Evolutionary conservation across 2,888 invertebrate species (phyloP), one percentile per base, ranked within the genome.

Genomic region (Podotricha telesiphe): DNA sequence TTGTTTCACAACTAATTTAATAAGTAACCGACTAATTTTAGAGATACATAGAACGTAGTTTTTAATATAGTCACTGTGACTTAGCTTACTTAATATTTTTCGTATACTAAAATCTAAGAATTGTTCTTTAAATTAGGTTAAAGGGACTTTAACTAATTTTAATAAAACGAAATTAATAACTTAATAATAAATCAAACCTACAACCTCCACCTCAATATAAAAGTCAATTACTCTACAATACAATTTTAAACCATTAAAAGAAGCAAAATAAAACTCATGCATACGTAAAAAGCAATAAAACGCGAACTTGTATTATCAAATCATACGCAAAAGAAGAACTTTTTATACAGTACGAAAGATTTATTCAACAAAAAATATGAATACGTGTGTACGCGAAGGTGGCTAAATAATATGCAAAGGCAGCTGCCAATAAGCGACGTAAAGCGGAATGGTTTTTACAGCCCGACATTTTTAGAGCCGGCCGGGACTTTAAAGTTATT

Each of bases 371-470:
- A 40, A 56, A 48, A 51, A 22, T 28, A 50, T 17, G 37, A 66
- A 55, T 45, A 34, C 55, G 56, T 17, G 37, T 40, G 48, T 65
- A 48, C 56, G 65, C 65, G 63, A 65, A 69, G 67, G 69, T 66
- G 71, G 67, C 62, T 72, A 65, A 66, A 70, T 61, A 59, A 72
- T 71, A 80, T 81, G 79, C 72, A 77, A 73, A 78, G 75, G 79
- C 85, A 82, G 81, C 83, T 83, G 85, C 78, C 83, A 81, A 83
- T 82, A 79, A 81, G 78, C 78, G 77, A 70, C 77, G 77, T 80
- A 79, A 81, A 80, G 77, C 78, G 79, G 73, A 81, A 77, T 81
- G 81, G 81, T 85, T 86, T 86, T 86, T 85, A 86, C 82, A 81
- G 76, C 83, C 76, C 76, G 71, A 72, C 81, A 79, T 84, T 78